Evolutionary conservation across 2,797 vertebrate genomes (phyloP).

Genomic region (Alectoris magna): DNA sequence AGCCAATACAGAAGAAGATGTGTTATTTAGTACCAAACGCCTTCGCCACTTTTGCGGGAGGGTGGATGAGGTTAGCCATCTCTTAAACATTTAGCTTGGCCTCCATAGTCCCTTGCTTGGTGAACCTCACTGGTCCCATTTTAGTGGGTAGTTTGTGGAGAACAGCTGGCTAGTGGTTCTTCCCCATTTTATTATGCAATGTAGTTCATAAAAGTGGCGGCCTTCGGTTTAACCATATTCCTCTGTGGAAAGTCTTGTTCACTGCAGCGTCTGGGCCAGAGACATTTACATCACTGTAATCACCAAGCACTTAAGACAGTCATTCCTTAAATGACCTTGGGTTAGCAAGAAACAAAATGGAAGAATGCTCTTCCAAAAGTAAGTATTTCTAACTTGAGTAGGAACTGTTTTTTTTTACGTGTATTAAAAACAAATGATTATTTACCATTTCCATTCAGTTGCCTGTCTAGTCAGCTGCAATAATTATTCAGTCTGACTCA

Average conservation of each 20-base stretch:
- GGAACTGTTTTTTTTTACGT: background rate
- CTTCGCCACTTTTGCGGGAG: background rate
- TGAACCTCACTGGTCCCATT: conserved; percentile 59
- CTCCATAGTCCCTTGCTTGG: background rate
- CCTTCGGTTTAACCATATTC: conserved; percentile 47
- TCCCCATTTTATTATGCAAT: conserved; percentile 60
- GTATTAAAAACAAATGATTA: conserved; percentile 42
- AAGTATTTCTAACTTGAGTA: conserved; percentile 45
- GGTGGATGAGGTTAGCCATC: conserved; percentile 24
- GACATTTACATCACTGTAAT: conserved; percentile 41
- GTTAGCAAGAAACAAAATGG: conserved; percentile 50
- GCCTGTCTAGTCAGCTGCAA: conserved; percentile 17
- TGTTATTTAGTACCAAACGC: background rate
- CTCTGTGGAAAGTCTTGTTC: conserved; percentile 65
- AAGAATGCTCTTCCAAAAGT: conserved; percentile 40
- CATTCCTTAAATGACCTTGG: conserved; percentile 47
- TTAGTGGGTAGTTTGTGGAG: conserved; percentile 44
- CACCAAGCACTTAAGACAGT: conserved; percentile 24
- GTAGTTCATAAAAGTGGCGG: conserved; percentile 45
- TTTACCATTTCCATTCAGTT: conserved; percentile 54
- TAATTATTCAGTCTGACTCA: conserved; percentile 28
- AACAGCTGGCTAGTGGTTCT: conserved; percentile 40
- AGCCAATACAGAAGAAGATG: background rate
- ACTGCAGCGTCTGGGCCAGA: conserved; percentile 1
- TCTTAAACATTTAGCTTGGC: conserved; percentile 63